These are phyloP conservation scores for Tanypteryx hageni DNA, from an alignment of 2,888 invertebrate genomes.

Conservation along the genomic window DNA sequence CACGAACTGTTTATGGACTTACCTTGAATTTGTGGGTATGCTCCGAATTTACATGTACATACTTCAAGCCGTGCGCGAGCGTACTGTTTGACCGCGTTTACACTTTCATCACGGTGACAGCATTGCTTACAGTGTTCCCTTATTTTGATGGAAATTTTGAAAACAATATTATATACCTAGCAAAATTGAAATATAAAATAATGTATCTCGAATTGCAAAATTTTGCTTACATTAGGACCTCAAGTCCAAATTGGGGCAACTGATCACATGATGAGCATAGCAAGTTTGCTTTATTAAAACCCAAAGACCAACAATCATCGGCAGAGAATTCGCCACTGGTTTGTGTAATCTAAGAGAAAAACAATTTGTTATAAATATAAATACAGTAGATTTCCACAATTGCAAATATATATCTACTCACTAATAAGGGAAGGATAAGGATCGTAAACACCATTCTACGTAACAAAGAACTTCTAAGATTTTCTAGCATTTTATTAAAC, in stretches of 20 bases:
- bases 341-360: not conserved
- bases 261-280: slow-evolving; percentile 93
- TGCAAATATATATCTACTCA: not conserved
- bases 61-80: slow-evolving; percentile 96
- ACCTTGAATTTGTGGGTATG: slow-evolving; percentile 97
- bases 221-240: slow-evolving; percentile 78
- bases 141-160: slow-evolving; percentile 67
- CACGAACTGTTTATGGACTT: slow-evolving; percentile 67
- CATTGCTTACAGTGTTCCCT: slow-evolving; percentile 87
- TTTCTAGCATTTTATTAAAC: not conserved
- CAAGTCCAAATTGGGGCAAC: slow-evolving; percentile 85
- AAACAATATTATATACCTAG: not conserved
- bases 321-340: slow-evolving; percentile 80
- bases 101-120: slow-evolving; percentile 85
- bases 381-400: not conserved
- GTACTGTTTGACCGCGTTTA: slow-evolving; percentile 84
- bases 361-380: not conserved
- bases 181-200: too few species aligned
- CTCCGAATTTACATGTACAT: slow-evolving; percentile 98
- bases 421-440: not conserved
- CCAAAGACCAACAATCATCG: slow-evolving; percentile 90
- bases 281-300: slow-evolving; percentile 90
- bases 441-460: not conserved
- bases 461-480: not conserved
- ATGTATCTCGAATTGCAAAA: not conserved